Conservation (phyloP, 2,888 invertebrate genomes). For the Petrolisthes manimaculis region DNA sequence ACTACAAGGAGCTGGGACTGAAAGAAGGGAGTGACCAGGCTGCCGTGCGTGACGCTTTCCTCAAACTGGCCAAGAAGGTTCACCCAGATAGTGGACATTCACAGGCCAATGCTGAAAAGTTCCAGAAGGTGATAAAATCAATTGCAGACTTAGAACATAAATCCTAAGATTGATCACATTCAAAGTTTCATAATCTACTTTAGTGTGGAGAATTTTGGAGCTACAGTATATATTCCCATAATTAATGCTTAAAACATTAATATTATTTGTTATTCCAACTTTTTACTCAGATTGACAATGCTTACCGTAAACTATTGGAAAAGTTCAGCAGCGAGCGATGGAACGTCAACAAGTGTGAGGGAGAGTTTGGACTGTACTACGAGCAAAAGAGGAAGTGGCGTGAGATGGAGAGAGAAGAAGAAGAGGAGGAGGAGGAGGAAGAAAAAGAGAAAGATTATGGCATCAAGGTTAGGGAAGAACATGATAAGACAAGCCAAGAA, state of each 20-base stretch:
- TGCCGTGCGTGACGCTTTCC: conserved; percentile 79
- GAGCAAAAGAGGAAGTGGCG: conserved; percentile 70
- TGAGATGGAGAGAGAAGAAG: conserved; percentile 70
- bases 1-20: conserved; percentile 78
- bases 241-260: background rate
- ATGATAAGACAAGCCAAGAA: no score
- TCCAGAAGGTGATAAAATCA: conserved; percentile 75
- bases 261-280: no score
- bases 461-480: conserved; percentile 66
- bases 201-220: background rate
- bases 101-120: conserved; percentile 81
- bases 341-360: conserved; percentile 71
- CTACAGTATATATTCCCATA: background rate
- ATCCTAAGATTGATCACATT: background rate
- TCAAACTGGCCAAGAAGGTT: conserved; percentile 82
- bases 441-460: conserved; percentile 67
- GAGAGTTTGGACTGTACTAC: conserved; percentile 70
- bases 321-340: conserved; percentile 77
- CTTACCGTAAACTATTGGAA: conserved; percentile 80
- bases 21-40: conserved; percentile 79
- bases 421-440: conserved; percentile 75
- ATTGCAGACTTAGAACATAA: background rate
- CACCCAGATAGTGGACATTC: conserved; percentile 85
- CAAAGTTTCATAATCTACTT: background rate
- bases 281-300: conserved; percentile 76